A percentile compares a stretch with the other conserved stretches of the same genome.
phyloP scores from a whole-genome alignment of 2,797 vertebrate genomes.

The Pangasius sanitwongsei region DNA sequence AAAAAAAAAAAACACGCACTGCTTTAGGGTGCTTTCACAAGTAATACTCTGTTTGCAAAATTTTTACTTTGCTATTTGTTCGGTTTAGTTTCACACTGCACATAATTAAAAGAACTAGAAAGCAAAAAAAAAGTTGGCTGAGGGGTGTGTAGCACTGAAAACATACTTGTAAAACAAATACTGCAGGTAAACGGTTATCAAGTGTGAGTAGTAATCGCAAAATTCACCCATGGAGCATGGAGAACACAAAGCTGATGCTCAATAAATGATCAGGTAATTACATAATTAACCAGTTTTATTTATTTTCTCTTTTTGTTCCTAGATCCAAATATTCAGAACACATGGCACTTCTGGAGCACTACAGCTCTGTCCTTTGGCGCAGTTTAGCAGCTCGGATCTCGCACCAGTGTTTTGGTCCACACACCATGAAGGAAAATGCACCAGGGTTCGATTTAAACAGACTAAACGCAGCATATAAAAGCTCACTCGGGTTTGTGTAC shows the following conservation, averaged over 20 bases:
- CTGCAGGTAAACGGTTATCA: no score
- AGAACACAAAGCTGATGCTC: not conserved
- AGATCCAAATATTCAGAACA: not conserved
- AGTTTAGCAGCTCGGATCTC: not conserved
- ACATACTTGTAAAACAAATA: not conserved
- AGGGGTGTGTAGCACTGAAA: not conserved
- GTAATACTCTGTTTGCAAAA: not conserved
- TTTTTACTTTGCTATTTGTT: not conserved
- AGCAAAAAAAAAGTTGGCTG: not conserved
- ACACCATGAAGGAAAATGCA: not conserved
- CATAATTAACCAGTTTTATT: not conserved
- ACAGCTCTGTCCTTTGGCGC: not conserved
- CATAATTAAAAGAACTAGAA: no score
- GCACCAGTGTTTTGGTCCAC: not conserved
- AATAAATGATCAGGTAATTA: not conserved
- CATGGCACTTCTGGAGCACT: not conserved
- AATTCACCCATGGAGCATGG: not conserved
- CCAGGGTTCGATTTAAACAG: not conserved
- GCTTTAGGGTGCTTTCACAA: not conserved
- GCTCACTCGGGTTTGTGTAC: constrained; percentile 60
- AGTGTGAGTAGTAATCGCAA: not conserved
- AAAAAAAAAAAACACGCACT: not conserved
- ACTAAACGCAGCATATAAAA: not conserved
- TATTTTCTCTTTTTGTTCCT: not conserved
- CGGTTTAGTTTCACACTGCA: no score